Conservation (phyloP, 2,888 invertebrate species). For the Empis stercorea region DNA sequence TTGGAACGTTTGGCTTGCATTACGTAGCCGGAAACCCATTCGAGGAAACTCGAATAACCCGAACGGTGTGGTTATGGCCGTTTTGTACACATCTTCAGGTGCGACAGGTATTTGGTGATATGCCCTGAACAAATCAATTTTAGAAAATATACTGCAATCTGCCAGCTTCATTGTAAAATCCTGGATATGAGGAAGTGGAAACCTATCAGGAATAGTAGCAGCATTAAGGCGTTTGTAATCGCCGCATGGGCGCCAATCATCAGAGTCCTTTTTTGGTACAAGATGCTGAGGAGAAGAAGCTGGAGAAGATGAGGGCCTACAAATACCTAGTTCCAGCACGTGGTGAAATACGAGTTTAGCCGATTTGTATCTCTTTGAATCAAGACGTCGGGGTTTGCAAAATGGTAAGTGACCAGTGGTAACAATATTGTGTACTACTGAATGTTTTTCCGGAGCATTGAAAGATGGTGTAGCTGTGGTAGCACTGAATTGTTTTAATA, state of each 20-base stretch:
- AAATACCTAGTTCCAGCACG: conserved; percentile 3
- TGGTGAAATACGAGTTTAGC: not conserved
- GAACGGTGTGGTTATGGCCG: not conserved
- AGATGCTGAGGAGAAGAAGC: conserved; percentile 9
- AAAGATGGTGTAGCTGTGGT: not conserved
- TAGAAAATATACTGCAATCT: not conserved
- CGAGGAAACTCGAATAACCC: no score
- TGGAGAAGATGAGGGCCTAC: conserved; percentile 3
- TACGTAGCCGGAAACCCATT: no score
- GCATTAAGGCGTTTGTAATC: conserved; percentile 4
- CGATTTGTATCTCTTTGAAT: not conserved
- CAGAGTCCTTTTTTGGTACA: conserved; percentile 3
- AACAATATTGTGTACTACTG: not conserved
- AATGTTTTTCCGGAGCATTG: no score
- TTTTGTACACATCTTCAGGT: not conserved
- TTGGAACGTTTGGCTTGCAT: not conserved
- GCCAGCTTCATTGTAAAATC: not conserved
- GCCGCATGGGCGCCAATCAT: conserved; percentile 5
- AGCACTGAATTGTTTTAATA: not conserved
- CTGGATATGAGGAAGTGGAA: conserved; percentile 2
- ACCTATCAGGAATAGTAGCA: conserved; percentile 2
- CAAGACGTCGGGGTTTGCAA: not conserved
- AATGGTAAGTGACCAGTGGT: not conserved
- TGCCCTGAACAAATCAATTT: not conserved
- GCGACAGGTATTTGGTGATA: not conserved